Percentiles rank a stretch among this genome's conserved stretches.
phyloP scores from a whole-genome alignment of 2,113 vertebrate species.

The Danionella cerebrum region DNA sequence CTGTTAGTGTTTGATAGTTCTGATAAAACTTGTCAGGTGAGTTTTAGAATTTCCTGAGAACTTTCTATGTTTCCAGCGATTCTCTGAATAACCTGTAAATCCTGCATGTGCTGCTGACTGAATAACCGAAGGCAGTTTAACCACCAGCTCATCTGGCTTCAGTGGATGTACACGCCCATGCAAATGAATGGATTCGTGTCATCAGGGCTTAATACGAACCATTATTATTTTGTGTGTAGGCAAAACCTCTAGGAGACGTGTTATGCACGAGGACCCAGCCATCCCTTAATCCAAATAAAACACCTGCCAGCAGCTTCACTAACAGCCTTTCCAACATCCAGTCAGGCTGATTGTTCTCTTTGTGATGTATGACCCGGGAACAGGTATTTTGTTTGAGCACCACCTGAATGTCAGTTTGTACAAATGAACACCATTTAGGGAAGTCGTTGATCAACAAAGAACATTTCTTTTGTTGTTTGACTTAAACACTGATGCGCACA shows the following conservation, averaged over 20 bases:
- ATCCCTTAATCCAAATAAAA: conserved; percentile 17
- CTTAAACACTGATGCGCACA: too few relatives aligned
- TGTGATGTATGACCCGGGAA: not conserved
- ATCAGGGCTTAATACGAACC: not conserved
- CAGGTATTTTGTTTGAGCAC: not conserved
- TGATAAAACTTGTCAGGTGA: not conserved
- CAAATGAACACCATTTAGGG: too few relatives aligned
- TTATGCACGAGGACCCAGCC: not conserved
- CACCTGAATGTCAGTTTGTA: not conserved
- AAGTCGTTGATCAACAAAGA: too few relatives aligned
- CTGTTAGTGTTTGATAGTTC: too few relatives aligned
- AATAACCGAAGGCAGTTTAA: not conserved
- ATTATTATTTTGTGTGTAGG: not conserved
- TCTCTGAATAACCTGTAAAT: not conserved
- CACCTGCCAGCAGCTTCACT: not conserved
- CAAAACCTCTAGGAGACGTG: not conserved
- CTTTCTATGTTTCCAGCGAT: not conserved
- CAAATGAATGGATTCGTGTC: not conserved
- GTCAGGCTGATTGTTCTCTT: not conserved
- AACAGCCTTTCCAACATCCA: not conserved
- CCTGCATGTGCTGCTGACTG: not conserved
- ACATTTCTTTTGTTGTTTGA: too few relatives aligned
- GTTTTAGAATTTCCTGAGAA: not conserved
- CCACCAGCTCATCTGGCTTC: not conserved
- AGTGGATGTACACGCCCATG: not conserved